Percentiles rank a stretch among this genome's conserved stretches.
Conservation (phyloP, 2,888 invertebrate species). For the Tuberolachnus salignus region DNA sequence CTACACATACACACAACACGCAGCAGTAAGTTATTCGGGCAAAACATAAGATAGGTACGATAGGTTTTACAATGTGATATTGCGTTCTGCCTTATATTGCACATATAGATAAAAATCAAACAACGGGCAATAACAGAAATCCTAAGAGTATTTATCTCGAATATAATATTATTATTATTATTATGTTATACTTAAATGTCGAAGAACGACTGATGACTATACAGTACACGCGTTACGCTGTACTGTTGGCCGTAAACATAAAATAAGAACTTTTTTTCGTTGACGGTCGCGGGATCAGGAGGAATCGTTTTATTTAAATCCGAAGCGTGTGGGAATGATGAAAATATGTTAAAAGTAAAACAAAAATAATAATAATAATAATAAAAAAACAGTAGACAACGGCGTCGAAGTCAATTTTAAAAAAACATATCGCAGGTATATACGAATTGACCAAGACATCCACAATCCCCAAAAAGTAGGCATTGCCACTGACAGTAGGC, state of each 20-base stretch:
- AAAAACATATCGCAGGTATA: not conserved
- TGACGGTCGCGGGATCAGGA: conserved; percentile 20
- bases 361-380: not conserved
- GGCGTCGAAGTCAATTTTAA: not conserved
- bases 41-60: not conserved
- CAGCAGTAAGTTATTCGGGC: not conserved
- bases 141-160: conserved; percentile 15
- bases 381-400: no score
- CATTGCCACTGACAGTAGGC: no score
- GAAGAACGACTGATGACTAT: not conserved
- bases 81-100: not conserved
- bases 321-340: conserved; percentile 26
- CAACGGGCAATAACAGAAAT: conserved; percentile 22
- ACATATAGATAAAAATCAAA: conserved; percentile 11
- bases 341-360: no score
- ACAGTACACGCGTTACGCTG: conserved; percentile 15
- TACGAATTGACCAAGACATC: no score
- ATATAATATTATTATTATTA: not conserved
- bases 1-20: not conserved
- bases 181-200: conserved; percentile 8
- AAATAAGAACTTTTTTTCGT: conserved; percentile 20
- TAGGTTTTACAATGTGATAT: conserved; percentile 12
- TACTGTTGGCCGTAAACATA: conserved; percentile 29
- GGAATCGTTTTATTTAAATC: conserved; percentile 13
- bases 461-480: no score